Conservation (phyloP, 2,797 vertebrate species). For the Muscicapa comitata region DNA sequence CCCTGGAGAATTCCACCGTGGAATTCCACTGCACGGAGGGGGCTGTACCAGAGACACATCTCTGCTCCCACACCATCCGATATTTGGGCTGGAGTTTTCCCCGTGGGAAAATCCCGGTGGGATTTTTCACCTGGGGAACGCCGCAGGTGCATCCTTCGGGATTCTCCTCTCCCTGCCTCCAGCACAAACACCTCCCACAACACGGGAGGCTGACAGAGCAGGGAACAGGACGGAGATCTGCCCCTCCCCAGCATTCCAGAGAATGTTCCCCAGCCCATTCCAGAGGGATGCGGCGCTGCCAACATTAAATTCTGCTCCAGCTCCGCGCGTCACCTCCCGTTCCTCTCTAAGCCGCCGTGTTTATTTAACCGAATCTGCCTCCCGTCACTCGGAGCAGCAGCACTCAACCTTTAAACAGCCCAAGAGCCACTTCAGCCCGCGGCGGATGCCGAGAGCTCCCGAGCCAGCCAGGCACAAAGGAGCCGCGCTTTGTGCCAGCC, state of each 20-base stretch:
- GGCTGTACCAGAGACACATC: neutral
- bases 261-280: neutral
- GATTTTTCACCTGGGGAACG: neutral
- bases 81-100: neutral
- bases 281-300: neutral
- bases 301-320: constrained; percentile 56
- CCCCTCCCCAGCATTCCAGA: neutral
- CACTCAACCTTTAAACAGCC: constrained; percentile 65
- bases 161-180: neutral
- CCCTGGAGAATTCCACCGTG: neutral
- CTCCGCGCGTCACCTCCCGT: constrained; percentile 35
- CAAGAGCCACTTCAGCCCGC: constrained; percentile 63
- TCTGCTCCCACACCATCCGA: neutral
- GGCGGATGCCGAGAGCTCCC: constrained; percentile 35
- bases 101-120: accelerated
- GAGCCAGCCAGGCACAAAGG: constrained; percentile 40
- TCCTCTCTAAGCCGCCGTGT: constrained; percentile 59
- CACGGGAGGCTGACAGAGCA: neutral
- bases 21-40: neutral
- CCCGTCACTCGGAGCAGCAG: constrained; percentile 19
- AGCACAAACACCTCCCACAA: neutral
- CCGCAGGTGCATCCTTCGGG: neutral
- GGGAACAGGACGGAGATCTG: neutral
- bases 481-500: neutral
- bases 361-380: constrained; percentile 65